Percentiles rank a stretch among this genome's conserved stretches.
phyloP scores from a whole-genome alignment of 2,888 invertebrate genomes.

The Saturnia japonica region DNA sequence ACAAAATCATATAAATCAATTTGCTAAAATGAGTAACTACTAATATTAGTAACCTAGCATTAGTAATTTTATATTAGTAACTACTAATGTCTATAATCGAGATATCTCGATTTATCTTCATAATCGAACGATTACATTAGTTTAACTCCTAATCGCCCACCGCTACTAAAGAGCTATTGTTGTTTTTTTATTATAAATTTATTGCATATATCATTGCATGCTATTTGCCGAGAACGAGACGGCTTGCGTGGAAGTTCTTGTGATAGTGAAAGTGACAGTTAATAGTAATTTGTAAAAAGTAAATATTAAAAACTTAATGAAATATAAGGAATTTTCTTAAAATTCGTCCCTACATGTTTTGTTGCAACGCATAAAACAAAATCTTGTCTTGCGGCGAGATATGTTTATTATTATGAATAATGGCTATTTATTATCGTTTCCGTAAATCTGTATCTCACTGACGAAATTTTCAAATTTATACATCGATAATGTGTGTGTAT shows the following conservation, averaged over 20 bases:
- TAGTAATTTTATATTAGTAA: too few relatives aligned
- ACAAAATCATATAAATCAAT: too few relatives aligned
- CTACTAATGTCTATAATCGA: too few relatives aligned
- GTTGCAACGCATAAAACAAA: background rate
- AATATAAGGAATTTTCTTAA: background rate
- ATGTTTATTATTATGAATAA: background rate
- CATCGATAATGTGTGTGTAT: background rate
- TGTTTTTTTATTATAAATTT: background rate
- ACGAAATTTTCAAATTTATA: background rate
- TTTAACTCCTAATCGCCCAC: too few relatives aligned
- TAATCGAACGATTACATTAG: too few relatives aligned
- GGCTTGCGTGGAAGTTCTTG: background rate
- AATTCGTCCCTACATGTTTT: background rate
- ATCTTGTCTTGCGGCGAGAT: background rate
- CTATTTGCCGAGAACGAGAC: background rate
- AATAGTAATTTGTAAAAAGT: background rate
- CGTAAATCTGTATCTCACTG: background rate
- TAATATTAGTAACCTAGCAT: too few relatives aligned
- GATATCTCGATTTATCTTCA: too few relatives aligned
- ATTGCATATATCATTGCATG: background rate
- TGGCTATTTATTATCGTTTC: background rate
- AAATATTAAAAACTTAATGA: background rate
- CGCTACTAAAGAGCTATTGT: background rate
- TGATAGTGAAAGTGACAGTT: background rate
- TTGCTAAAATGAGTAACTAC: too few relatives aligned